phyloP scores from a whole-genome alignment of 2,113 vertebrate species.

The Vanacampus margaritifer region DNA sequence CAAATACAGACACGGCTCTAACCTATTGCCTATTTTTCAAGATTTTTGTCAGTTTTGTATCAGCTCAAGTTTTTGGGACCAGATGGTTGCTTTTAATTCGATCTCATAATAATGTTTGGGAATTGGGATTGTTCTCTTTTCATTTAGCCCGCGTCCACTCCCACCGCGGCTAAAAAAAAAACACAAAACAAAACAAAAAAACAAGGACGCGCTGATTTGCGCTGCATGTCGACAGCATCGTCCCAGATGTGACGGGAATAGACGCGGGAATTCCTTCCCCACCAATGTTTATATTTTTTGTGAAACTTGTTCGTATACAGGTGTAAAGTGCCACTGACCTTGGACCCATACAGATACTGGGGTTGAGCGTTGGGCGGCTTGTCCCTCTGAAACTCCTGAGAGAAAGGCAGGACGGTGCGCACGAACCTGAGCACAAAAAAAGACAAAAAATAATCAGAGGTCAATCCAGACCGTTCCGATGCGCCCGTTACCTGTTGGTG shows the following conservation, averaged over 20 bases:
- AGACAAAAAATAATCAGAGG: not conserved
- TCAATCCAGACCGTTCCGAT: not conserved
- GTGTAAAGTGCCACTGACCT: slow-evolving; percentile 75
- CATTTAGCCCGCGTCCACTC: not conserved
- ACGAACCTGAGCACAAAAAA: slow-evolving; percentile 82
- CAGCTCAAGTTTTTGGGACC: too few relatives aligned
- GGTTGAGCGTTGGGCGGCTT: slow-evolving; percentile 97
- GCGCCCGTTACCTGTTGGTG: slow-evolving; percentile 83
- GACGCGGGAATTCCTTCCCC: too few relatives aligned
- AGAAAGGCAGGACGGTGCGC: slow-evolving; percentile 94
- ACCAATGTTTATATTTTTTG: too few relatives aligned
- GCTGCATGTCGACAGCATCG: not conserved
- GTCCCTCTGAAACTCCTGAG: slow-evolving; percentile 95
- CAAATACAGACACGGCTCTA: too few relatives aligned
- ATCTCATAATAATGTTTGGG: not conserved
- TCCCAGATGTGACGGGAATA: not conserved
- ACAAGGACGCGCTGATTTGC: not conserved
- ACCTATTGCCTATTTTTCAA: too few relatives aligned
- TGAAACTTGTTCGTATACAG: too few relatives aligned
- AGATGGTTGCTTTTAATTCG: not conserved
- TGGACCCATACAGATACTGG: slow-evolving; percentile 96
- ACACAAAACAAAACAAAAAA: too few relatives aligned
- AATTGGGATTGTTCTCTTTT: not conserved
- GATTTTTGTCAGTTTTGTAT: too few relatives aligned
- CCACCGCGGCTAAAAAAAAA: not conserved